Base-by-base conservation (phyloP, 1,140 invertebrate genomes). In the Littorina saxatilis region DNA sequence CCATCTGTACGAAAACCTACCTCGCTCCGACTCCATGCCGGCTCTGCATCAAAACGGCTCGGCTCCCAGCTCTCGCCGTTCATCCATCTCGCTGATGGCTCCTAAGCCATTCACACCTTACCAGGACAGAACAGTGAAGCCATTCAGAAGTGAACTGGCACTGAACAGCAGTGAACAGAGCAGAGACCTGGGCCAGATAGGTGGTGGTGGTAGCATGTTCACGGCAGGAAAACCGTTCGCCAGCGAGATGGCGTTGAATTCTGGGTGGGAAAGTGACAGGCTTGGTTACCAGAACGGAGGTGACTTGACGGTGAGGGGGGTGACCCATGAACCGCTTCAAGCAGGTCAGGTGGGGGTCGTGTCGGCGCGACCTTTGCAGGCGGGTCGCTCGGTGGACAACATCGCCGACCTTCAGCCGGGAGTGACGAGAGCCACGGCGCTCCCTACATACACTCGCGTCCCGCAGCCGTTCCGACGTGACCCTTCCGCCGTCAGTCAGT, bases 51-150 rank as follows among this genome's bases (percentile, higher is more conserved):
- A 74, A 23, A 74, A 20, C 76, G 50, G 80, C 20, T 79, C 80
- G 29, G 37, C 81, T 32, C 39, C 76, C 74, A 75, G 72, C 2
- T 82, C 80, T 13, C 55, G 87, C 1, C 76, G 81, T 17, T 86
- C 83, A 17, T 84, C 83, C 23, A 47, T 85, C 50, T 81, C 78
- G 23, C 82, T 89, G 13, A 72, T 89, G 73, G 75, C 87, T 11
- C 87, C 88, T 4, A 89, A 89, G 79, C 88, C 88, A 39, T 89
- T 88, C 76, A 84, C 81, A 11, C 86, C 83, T 0, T 87, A 87
- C 55, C 81, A 87, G 72, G 82, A 82, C 50, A 79, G 61, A 61
- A 58, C 50, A 0, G 58, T 79, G 13, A 63, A 79, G 27, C 85
- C 84, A 63, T 83, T 86, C 50, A 81, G 81, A 47, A 87, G 85